These are phyloP conservation scores for Platycheirus albimanus DNA, from an alignment of 2,888 invertebrate species.

Conservation along the genomic window DNA sequence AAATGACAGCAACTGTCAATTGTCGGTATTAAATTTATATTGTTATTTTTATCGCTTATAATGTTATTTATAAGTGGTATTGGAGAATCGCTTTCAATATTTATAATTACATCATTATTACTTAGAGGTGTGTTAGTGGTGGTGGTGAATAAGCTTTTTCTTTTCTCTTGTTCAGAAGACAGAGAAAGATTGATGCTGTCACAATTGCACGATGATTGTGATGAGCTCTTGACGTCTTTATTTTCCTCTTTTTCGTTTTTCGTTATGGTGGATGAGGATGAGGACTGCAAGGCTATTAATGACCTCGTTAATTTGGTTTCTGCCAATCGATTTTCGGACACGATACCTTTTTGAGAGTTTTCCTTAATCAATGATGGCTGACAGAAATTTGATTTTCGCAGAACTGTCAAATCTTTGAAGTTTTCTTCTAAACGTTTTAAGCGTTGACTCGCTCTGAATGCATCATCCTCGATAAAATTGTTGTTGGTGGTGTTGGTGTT, in stretches of 20 bases:
- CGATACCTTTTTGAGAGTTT: conserved; percentile 23
- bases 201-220: conserved; percentile 44
- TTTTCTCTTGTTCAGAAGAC: conserved; percentile 3
- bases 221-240: conserved; percentile 49
- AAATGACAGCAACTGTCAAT: conserved; percentile 50
- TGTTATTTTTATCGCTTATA: conserved; percentile 51
- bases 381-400: conserved; percentile 52
- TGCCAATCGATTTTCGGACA: conserved; percentile 60
- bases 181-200: conserved; percentile 52
- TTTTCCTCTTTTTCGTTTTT: conserved; percentile 9
- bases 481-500: conserved; percentile 74
- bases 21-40: conserved; percentile 39
- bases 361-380: conserved; percentile 41
- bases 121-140: conserved; percentile 4
- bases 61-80: conserved; percentile 31
- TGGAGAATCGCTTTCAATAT: conserved; percentile 43
- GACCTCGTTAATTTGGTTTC: conserved; percentile 50
- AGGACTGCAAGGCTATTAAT: conserved; percentile 31
- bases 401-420: conserved; percentile 79
- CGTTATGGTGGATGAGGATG: conserved; percentile 14
- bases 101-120: conserved; percentile 55
- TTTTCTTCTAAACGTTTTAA: conserved; percentile 83
- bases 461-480: conserved; percentile 73
- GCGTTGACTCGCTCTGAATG: conserved; percentile 83
- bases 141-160: conserved; percentile 41